A percentile compares a stretch with the other conserved stretches of the same genome.
These are phyloP conservation scores for Trichonephila clavata DNA, from an alignment of 1,140 invertebrate species.

Conservation along the genomic window DNA sequence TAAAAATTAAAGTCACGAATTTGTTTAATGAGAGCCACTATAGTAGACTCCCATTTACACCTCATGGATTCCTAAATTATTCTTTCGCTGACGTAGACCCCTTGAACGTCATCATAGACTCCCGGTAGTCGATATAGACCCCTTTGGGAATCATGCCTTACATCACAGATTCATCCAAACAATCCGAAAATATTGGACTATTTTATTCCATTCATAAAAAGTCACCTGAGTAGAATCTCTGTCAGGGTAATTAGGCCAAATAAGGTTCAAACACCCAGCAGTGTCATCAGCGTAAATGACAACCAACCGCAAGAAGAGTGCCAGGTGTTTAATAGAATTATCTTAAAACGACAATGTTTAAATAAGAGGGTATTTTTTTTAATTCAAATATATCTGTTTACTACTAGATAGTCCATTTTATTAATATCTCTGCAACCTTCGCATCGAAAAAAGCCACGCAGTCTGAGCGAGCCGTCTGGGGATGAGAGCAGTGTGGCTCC, in stretches of 20 bases:
- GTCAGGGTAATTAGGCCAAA: background rate
- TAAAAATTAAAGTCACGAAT: too few species aligned
- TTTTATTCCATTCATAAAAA: background rate
- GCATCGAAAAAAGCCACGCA: background rate
- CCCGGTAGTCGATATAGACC: too few species aligned
- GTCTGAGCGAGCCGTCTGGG: background rate
- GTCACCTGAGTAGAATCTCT: background rate
- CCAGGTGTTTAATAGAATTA: background rate
- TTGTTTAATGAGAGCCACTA: too few species aligned
- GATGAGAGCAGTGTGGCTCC: background rate
- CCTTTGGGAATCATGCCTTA: too few species aligned
- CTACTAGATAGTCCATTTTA: background rate
- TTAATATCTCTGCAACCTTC: constrained; percentile 10
- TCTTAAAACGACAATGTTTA: background rate
- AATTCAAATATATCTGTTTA: too few species aligned
- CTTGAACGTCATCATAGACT: too few species aligned
- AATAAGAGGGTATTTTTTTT: background rate
- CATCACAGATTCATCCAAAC: background rate
- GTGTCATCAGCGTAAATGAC: background rate
- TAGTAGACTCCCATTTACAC: too few species aligned
- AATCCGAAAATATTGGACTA: background rate
- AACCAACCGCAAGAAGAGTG: background rate
- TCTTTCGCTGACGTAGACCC: too few species aligned
- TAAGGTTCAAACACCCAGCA: too few species aligned
- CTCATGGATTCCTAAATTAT: too few species aligned